Evolutionary conservation across 2,888 invertebrate species (phyloP), one percentile per base, ranked within the genome.

Genomic region (Neoscelio sp.): DNA sequence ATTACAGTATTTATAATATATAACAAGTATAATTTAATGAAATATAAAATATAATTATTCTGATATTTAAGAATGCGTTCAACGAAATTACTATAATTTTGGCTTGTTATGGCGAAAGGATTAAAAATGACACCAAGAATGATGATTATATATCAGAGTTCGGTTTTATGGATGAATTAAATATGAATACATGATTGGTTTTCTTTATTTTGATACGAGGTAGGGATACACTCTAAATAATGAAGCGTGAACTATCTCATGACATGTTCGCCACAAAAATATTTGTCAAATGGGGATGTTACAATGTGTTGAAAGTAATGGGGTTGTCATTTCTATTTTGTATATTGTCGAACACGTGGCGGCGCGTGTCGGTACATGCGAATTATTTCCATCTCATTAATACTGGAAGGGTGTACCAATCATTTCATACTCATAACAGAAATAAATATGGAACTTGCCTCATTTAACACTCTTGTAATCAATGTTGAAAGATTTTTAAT

Each of bases 211-310:
- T 30, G 10, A 56, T 13, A 5, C 20, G 40, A 70, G 35, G 6
- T 58, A 15, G 3, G 12, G 18, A 5, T 58, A 64, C 58, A 76
- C 70, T 77, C 67, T 77, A 77, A 52, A 35, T 74, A 48, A 80
- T 80, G 80, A 77, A 74, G 60, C 65, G 80, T 77, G 77, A 80
- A 80, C 73, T 77, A 74, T 80, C 76, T 68, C 80, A 80, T 77
- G 80, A 77, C 80, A 75, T 75, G 62, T 56, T 50, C 52, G 15
- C 70, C 65, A 42, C 67, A 71, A 70, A 68, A 44, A 64, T 58
- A 68, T 74, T 78, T 64, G 56, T 80, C 68, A 70, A 54, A 42
- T 33, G 12, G 26, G 26, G 42, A 17, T 13, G 17, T 1, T 15
- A 23, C 26, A 15, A 6, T 35, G 54, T 48, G 64, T 8, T 38